phyloP scores from a whole-genome alignment of 1,140 invertebrate species.

The Episyrphus balteatus region DNA sequence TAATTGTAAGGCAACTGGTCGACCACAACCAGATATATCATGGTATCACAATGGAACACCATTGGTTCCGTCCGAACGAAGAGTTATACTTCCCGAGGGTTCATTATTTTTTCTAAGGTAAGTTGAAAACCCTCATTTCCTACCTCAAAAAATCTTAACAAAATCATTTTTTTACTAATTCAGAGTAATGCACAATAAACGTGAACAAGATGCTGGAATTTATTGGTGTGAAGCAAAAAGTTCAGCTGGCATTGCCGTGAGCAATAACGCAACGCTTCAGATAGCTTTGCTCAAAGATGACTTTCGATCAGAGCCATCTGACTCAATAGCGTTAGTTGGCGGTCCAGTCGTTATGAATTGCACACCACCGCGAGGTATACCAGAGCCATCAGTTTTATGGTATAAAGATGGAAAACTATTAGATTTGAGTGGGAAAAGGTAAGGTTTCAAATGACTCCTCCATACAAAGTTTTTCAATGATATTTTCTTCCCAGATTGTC shows the following conservation, averaged over 20 bases:
- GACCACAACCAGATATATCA: constrained; percentile 49
- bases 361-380: constrained; percentile 5
- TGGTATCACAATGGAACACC: constrained; percentile 36
- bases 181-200: constrained; percentile 5
- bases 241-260: constrained; percentile 3
- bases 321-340: constrained; percentile 37
- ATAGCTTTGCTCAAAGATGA: constrained; percentile 4
- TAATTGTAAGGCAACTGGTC: constrained; percentile 56
- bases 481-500: not conserved
- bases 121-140: too few relatives aligned
- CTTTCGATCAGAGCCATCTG: constrained; percentile 35
- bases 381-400: constrained; percentile 6
- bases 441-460: not conserved
- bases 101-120: constrained; percentile 9
- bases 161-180: not conserved
- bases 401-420: constrained; percentile 5
- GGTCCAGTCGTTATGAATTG: constrained; percentile 47
- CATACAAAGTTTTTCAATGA: too few relatives aligned
- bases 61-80: constrained; percentile 5
- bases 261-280: constrained; percentile 4
- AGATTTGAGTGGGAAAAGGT: constrained; percentile 1
- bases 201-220: constrained; percentile 4
- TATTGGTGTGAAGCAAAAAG: constrained; percentile 7
- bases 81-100: constrained; percentile 6
- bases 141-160: too few relatives aligned